Percentiles rank a stretch among this genome's conserved stretches.
Conservation (phyloP, 1,140 invertebrate genomes). For the Neotoxoptera formosana region DNA sequence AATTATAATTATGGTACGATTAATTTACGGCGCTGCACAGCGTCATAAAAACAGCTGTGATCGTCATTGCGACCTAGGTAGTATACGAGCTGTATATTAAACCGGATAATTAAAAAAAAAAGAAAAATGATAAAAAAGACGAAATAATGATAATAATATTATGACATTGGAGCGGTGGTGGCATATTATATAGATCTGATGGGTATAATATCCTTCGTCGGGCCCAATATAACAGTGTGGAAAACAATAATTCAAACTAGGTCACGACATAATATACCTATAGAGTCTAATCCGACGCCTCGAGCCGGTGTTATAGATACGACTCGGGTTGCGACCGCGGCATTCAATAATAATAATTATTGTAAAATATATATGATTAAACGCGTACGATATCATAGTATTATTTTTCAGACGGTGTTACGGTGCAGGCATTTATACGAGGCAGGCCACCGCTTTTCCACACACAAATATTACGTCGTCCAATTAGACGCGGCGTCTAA, state of each 20-base stretch:
- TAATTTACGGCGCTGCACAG: not conserved
- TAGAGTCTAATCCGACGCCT: not conserved
- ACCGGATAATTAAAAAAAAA: not conserved
- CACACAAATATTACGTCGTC: not conserved
- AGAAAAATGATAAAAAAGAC: not conserved
- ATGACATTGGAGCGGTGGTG: not conserved
- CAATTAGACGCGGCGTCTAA: not conserved
- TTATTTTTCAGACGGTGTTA: not conserved
- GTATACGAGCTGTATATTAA: no score
- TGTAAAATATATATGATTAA: not conserved
- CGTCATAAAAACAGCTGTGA: not conserved
- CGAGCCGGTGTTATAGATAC: not conserved
- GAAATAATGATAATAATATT: no score
- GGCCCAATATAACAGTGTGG: not conserved
- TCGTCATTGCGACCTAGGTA: not conserved
- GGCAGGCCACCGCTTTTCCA: not conserved
- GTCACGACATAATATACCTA: no score
- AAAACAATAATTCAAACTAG: conserved; percentile 6
- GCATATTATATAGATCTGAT: not conserved
- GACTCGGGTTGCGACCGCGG: not conserved
- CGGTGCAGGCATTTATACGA: not conserved
- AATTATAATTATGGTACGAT: not conserved
- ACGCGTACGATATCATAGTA: not conserved
- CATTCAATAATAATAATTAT: no score
- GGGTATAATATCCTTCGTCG: not conserved